These are phyloP conservation scores for Drosophila quadrilineata DNA, from an alignment of 1,140 invertebrate genomes.

Conservation along the genomic window DNA sequence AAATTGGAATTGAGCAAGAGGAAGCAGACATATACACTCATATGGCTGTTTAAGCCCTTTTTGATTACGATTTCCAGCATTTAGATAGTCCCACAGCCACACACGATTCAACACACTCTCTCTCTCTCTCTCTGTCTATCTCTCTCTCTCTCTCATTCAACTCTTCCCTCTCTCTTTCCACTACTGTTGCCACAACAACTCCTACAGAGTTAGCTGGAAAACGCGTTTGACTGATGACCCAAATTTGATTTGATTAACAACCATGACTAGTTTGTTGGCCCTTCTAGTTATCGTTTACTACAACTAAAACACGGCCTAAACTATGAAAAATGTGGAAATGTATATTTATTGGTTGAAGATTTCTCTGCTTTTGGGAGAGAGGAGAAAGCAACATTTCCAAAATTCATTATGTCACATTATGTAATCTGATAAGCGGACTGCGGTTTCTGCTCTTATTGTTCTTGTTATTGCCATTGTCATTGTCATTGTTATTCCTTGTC, in stretches of 20 bases:
- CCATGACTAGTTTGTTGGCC: conserved; percentile 23
- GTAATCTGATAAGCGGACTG: conserved; percentile 76
- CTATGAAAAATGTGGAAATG: neutral
- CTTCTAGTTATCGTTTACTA: conserved; percentile 17
- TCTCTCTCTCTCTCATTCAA: too few species aligned
- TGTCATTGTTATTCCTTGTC: conserved; percentile 12
- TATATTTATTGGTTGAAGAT: neutral
- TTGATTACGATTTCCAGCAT: conserved; percentile 45
- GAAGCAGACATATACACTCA: neutral
- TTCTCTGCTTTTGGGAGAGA: conserved; percentile 21
- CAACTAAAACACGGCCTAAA: neutral
- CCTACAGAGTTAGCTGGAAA: conserved; percentile 65
- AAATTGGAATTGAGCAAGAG: conserved; percentile 32
- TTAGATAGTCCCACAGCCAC: conserved; percentile 27
- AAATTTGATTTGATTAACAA: conserved; percentile 59
- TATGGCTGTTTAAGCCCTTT: neutral
- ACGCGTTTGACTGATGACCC: conserved; percentile 57
- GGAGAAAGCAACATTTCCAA: conserved; percentile 29
- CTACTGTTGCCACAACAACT: too few species aligned
- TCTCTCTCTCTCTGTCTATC: too few species aligned
- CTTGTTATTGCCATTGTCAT: conserved; percentile 11
- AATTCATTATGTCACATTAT: conserved; percentile 81
- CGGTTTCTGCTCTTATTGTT: conserved; percentile 36
- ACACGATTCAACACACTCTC: too few species aligned
- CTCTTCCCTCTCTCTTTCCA: too few species aligned